Evolutionary conservation across 2,888 invertebrate species (phyloP).

Genomic region (Leptinotarsa peninsularis): DNA sequence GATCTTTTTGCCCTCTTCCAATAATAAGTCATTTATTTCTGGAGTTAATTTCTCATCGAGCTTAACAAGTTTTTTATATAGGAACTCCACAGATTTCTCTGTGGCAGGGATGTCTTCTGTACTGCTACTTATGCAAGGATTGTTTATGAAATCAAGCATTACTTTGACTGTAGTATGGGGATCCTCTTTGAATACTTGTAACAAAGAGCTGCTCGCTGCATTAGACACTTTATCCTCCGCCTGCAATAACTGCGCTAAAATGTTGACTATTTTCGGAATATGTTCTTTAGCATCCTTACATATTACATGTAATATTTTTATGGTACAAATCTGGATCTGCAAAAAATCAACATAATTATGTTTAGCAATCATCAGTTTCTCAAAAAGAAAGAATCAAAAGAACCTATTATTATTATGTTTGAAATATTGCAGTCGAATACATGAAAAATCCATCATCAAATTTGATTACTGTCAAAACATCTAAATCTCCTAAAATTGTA

Average conservation of each 20-base stretch:
- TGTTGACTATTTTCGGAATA: constrained; percentile 89
- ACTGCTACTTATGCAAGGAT: constrained; percentile 59
- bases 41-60: constrained; percentile 80
- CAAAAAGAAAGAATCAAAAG: not conserved
- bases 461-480: too few relatives aligned
- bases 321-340: constrained; percentile 93
- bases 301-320: constrained; percentile 88
- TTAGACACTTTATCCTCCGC: constrained; percentile 86
- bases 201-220: constrained; percentile 85
- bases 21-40: constrained; percentile 80
- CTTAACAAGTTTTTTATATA: constrained; percentile 75
- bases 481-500: too few relatives aligned
- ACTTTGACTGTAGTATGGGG: constrained; percentile 74
- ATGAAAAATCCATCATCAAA: too few relatives aligned
- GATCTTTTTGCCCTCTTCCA: constrained; percentile 88
- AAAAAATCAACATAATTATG: constrained; percentile 36
- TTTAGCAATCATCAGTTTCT: not conserved
- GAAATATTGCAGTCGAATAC: too few relatives aligned
- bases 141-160: constrained; percentile 70
- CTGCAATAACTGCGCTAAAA: constrained; percentile 89
- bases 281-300: constrained; percentile 89
- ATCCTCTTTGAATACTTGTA: constrained; percentile 81
- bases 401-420: too few relatives aligned
- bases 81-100: constrained; percentile 89
- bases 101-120: constrained; percentile 81